Conservation (phyloP, 2,113 vertebrate species). For the Benthochromis sp. region DNA sequence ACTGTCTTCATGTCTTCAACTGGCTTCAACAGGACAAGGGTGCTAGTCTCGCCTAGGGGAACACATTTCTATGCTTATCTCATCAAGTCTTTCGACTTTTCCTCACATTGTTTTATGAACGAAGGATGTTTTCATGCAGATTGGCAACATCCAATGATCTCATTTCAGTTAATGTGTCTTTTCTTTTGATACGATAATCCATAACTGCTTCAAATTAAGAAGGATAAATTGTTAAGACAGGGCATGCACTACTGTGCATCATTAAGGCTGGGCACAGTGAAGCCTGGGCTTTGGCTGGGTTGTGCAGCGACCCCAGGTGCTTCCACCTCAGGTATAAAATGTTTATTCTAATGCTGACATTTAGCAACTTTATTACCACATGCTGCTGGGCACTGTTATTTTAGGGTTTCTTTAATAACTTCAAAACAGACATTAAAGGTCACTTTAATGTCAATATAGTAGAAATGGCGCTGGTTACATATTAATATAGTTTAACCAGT, state of each 20-base stretch:
- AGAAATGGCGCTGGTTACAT: background rate
- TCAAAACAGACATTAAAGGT: background rate
- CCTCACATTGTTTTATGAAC: background rate
- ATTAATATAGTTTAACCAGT: background rate
- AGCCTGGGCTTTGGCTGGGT: background rate
- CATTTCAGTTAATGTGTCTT: fast-evolving
- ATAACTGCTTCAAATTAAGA: background rate
- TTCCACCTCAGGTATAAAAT: background rate
- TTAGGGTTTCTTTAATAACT: background rate
- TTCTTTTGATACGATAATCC: background rate
- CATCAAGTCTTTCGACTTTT: background rate
- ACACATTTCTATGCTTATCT: background rate
- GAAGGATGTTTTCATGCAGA: background rate
- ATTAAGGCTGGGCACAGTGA: background rate
- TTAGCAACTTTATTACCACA: background rate
- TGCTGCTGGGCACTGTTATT: background rate
- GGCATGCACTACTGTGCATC: background rate
- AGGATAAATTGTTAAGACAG: background rate
- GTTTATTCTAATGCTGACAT: background rate
- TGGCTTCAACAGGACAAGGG: background rate
- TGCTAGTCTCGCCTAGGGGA: background rate
- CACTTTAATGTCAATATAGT: background rate
- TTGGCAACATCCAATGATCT: background rate
- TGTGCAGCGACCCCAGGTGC: background rate
- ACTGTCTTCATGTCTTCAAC: background rate